Evolutionary conservation across 2,113 vertebrate genomes (phyloP).

Genomic region (Phylloscopus trochiloides): DNA sequence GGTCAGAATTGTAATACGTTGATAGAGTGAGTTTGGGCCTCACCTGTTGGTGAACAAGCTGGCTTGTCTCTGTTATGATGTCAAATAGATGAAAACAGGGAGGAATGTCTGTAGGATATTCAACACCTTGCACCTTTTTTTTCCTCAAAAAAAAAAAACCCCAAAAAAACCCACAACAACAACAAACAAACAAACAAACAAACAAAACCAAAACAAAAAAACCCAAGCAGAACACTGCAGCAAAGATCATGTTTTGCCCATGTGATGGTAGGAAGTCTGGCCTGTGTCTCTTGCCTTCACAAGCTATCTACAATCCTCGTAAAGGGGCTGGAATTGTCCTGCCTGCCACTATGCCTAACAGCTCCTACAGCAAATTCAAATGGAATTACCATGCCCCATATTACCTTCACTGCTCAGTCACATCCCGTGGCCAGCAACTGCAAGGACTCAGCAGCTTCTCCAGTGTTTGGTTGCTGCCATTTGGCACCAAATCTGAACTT

Average conservation of each 20-base stretch:
- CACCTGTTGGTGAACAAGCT: background rate
- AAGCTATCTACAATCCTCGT: fast-evolving
- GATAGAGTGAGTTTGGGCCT: background rate
- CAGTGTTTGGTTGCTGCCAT: background rate
- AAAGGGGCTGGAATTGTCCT: background rate
- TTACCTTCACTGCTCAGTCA: background rate
- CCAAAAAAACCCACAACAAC: too few species aligned
- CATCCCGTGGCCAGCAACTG: background rate
- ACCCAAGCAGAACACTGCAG: background rate
- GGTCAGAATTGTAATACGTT: background rate
- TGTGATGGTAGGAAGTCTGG: background rate
- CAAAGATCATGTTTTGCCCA: background rate
- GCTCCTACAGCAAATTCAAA: background rate
- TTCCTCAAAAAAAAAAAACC: too few species aligned
- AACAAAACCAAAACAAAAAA: too few species aligned
- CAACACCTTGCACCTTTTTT: background rate
- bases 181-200: too few species aligned
- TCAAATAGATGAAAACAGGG: background rate
- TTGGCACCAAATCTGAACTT: background rate
- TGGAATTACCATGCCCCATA: background rate
- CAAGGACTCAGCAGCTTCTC: background rate
- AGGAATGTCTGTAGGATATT: background rate
- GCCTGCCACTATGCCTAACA: background rate
- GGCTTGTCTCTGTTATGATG: background rate
- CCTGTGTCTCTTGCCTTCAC: background rate